Evolutionary conservation across 2,113 vertebrate genomes (phyloP).

Genomic region (rat (Rattus norvegicus)): DNA sequence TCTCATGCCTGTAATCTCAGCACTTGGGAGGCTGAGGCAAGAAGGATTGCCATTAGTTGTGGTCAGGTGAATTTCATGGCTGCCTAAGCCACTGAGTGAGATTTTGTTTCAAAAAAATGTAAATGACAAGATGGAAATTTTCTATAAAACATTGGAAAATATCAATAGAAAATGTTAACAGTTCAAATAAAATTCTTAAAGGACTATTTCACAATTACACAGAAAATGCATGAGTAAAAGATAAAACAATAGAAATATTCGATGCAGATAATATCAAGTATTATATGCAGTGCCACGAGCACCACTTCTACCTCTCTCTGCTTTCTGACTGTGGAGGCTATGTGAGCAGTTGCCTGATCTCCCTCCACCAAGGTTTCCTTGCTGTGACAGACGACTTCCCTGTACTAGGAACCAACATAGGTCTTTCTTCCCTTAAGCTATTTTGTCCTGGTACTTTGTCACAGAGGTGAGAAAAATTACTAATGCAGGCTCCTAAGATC

Average conservation of each 20-base stretch:
- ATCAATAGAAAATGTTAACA: not conserved
- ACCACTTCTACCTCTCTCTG: not conserved
- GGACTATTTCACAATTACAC: not conserved
- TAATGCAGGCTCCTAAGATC: not conserved
- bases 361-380: not conserved
- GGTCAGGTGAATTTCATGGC: not conserved
- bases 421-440: not conserved
- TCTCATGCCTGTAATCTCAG: not conserved
- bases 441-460: not conserved
- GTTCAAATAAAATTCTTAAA: slow-evolving; percentile 17
- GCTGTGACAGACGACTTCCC: not conserved
- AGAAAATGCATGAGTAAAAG: slow-evolving; percentile 31
- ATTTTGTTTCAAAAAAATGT: not conserved
- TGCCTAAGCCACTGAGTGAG: not conserved
- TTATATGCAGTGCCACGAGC: not conserved
- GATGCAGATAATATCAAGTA: not conserved
- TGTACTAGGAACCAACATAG: not conserved
- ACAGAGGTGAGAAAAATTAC: not conserved
- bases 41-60: no score
- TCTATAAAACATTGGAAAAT: slow-evolving; percentile 28
- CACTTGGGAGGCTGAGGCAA: not conserved
- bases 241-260: slow-evolving; percentile 13
- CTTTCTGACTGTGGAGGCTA: not conserved
- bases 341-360: not conserved
- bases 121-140: not conserved